A percentile compares a stretch with the other conserved stretches of the same genome.
These are phyloP conservation scores for Eidolon helvum DNA, from an alignment of 2,113 vertebrate genomes.

Conservation along the genomic window DNA sequence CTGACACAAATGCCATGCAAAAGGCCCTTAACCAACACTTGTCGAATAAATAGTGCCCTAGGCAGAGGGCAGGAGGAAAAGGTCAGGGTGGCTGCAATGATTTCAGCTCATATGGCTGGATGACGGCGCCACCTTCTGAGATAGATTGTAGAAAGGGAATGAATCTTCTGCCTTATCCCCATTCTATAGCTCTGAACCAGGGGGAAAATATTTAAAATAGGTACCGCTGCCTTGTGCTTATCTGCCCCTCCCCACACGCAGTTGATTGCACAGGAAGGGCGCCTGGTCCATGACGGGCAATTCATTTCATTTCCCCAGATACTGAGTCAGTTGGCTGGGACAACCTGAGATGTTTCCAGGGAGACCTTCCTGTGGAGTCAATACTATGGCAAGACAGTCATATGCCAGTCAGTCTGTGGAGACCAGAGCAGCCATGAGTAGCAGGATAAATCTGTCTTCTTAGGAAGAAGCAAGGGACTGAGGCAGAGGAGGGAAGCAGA, in stretches of 20 bases:
- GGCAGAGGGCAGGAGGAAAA: background rate
- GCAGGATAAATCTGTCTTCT: background rate
- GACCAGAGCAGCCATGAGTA: background rate
- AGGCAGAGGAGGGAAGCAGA: background rate
- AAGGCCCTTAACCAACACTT: background rate
- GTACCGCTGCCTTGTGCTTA: background rate
- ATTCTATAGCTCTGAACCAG: background rate
- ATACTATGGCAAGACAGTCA: too few relatives aligned
- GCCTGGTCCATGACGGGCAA: rapidly evolving
- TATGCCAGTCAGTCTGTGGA: background rate
- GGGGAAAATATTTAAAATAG: background rate
- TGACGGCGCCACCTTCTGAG: background rate
- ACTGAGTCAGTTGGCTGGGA: background rate
- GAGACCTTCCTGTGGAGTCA: background rate
- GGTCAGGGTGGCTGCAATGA: too few relatives aligned
- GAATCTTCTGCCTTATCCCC: background rate
- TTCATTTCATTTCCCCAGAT: background rate
- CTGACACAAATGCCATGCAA: background rate
- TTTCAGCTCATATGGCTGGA: background rate
- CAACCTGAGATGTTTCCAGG: background rate
- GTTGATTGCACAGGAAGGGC: too few relatives aligned
- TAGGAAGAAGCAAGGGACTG: background rate
- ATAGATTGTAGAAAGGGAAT: rapidly evolving
- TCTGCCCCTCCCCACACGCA: background rate
- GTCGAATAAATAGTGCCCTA: background rate